Base-by-base conservation (phyloP, 53 echinoderm and acorn worm species). In the Mesocentrotus franciscanus region DNA sequence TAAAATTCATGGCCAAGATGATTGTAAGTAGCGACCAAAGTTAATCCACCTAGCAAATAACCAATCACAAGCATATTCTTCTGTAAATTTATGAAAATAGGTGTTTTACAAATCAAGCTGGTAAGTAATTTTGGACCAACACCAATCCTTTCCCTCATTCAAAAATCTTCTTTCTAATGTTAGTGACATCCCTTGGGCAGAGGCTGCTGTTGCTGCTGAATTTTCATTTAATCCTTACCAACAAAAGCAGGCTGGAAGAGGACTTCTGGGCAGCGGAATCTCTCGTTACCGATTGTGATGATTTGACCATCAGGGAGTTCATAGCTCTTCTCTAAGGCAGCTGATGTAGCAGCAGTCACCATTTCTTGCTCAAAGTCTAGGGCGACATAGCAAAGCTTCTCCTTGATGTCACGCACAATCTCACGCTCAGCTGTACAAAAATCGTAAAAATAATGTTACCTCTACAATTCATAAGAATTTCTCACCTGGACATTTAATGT, bases 331-430 rank as follows among this genome's bases (percentile, higher is more conserved):
- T 94, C 92, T 83, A 90, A 10, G 10, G 94, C 94, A 16, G 97
- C 96, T 68, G 97, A 97, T 61, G 96, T 95, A 17, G 92, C 92
- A 5, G 97, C 95, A 18, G 94, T 94, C 60, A 94, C 87, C 95
- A 97, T 96, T 29, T 96, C 97, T 14, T 92, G 95, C 56, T 97
- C 97, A 57, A 95, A 97, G 85, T 96, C 96, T 30, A 95, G 95
- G 39, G 97, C 95, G 0, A 96, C 95, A 90, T 97, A 97, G 64
- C 96, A 71, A 0, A 96, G 95, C 89, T 96, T 95, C 66, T 97
- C 97, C 92, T 97, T 97, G 92, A 97, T 96, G 95, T 92, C 96
- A 60, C 91, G 95, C 24, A 91, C 95, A 56, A 95, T 97, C 92
- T 97, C 97, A 87, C 96, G 95, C 60, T 97, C 97, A 95, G 96